Conservation (phyloP, 2,113 vertebrate species). For the Scortum barcoo region DNA sequence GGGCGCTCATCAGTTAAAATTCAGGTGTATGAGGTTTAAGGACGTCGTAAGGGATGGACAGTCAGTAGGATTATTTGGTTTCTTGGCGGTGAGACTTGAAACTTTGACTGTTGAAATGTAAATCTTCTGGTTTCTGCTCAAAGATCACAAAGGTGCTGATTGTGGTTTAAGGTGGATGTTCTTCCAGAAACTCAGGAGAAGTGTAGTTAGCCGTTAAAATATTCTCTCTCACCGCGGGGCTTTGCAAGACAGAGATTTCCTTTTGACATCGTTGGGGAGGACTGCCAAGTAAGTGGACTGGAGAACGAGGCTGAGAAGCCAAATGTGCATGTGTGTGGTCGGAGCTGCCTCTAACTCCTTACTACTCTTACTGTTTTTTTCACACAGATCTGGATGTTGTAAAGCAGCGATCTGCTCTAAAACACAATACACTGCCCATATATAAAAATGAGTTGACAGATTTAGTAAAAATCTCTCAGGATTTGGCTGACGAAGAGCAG, state of each 20-base stretch:
- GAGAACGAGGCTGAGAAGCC: neutral
- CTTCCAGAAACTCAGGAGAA: neutral
- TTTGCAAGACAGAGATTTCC: neutral
- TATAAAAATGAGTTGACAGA: too few relatives aligned
- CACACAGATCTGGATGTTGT: neutral
- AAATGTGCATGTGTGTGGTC: neutral
- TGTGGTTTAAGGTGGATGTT: neutral
- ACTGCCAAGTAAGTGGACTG: neutral
- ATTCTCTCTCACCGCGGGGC: neutral
- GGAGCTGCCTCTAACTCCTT: neutral
- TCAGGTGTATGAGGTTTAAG: too few relatives aligned
- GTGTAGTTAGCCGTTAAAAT: neutral
- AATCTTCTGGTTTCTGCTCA: neutral
- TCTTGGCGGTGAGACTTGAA: too few relatives aligned
- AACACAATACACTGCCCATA: too few relatives aligned
- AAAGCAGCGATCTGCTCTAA: neutral
- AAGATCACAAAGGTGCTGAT: neutral
- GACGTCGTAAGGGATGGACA: too few relatives aligned
- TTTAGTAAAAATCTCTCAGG: too few relatives aligned
- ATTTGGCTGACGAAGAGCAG: too few relatives aligned
- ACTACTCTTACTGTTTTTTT: too few relatives aligned
- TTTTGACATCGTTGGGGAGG: neutral
- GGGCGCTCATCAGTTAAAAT: too few relatives aligned
- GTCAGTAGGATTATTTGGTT: too few relatives aligned
- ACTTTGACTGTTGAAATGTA: too few relatives aligned